These are phyloP conservation scores for Gavia stellata DNA, from an alignment of 2,113 vertebrate species.

Conservation along the genomic window DNA sequence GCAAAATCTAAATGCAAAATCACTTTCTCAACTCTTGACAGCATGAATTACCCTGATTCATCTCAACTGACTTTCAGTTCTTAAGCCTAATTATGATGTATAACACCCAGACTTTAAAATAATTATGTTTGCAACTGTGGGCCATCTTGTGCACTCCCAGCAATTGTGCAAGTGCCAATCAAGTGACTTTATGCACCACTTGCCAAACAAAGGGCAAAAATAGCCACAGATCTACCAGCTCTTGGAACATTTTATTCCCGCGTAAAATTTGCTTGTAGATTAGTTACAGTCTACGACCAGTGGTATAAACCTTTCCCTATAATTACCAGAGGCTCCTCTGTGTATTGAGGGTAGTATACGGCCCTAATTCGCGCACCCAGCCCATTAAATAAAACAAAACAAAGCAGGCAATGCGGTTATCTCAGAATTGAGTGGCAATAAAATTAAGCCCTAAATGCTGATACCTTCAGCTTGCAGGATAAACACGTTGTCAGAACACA, in stretches of 20 bases:
- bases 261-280: neutral
- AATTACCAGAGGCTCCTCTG: neutral
- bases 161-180: neutral
- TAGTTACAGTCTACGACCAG: neutral
- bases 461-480: neutral
- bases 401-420: neutral
- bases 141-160: neutral
- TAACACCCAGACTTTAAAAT: slow-evolving; percentile 33
- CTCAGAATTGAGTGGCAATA: neutral
- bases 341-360: neutral
- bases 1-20: neutral
- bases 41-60: slow-evolving; percentile 47
- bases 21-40: neutral
- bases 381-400: neutral
- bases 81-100: slow-evolving; percentile 54
- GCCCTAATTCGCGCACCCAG: neutral
- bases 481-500: neutral
- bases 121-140: slow-evolving; percentile 12
- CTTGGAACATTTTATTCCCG: neutral
- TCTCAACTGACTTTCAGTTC: slow-evolving; percentile 23
- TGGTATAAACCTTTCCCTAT: neutral
- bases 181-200: neutral
- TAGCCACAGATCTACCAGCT: neutral
- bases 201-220: slow-evolving; percentile 1
- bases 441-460: slow-evolving; percentile 24